Evolutionary conservation across 2,797 vertebrate species (phyloP).

Genomic region (Periophthalmus magnuspinnatus): DNA sequence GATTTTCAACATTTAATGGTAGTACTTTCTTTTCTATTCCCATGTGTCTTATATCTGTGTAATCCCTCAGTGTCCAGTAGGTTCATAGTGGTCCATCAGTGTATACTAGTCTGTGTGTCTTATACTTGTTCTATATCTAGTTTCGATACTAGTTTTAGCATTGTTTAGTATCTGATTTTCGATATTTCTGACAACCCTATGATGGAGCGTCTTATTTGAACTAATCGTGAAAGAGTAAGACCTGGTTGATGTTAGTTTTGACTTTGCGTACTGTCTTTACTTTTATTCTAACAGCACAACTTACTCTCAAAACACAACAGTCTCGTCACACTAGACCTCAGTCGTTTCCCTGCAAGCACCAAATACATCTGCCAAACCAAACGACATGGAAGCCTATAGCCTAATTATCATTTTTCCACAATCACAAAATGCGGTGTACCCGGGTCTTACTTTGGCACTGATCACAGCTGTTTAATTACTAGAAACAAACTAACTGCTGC

Average conservation of each 20-base stretch:
- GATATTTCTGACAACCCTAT: no score
- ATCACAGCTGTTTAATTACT: conserved; percentile 36
- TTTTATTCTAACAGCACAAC: neutral
- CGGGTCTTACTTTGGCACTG: conserved; percentile 25
- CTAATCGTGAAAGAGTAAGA: no score
- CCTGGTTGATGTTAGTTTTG: neutral
- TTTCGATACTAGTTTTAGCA: no score
- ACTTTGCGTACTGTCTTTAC: neutral
- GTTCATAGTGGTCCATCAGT: no score
- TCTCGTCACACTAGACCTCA: neutral
- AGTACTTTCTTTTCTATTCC: no score
- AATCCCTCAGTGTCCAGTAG: no score
- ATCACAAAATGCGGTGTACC: conserved; percentile 40
- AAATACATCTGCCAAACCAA: conserved; percentile 2
- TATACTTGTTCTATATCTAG: no score
- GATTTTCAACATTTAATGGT: no score
- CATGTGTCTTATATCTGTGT: no score
- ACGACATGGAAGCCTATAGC: conserved; percentile 39
- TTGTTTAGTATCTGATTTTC: no score
- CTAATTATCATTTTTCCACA: conserved; percentile 51
- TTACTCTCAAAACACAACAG: neutral
- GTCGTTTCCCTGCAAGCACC: neutral
- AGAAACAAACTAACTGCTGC: conserved; percentile 18
- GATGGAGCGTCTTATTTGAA: no score
- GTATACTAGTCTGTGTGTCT: no score